These are phyloP conservation scores for Radopholus similis DNA, from an alignment of 1,140 invertebrate genomes.

Conservation along the genomic window DNA sequence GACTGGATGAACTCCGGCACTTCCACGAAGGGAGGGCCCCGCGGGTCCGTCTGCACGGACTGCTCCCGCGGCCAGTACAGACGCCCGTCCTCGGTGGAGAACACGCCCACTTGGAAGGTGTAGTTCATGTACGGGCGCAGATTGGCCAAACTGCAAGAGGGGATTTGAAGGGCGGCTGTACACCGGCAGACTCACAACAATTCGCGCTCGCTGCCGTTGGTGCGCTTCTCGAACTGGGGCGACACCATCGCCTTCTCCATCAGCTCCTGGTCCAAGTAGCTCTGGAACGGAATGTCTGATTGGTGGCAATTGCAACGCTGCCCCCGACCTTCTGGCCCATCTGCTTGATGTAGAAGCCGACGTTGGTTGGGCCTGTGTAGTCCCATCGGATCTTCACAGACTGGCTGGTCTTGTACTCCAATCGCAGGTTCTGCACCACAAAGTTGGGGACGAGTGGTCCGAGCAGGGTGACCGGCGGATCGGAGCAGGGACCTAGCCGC, in stretches of 20 bases:
- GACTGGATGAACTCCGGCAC: conserved; percentile 50
- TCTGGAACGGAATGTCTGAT: too few relatives aligned
- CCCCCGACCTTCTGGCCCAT: conserved; percentile 56
- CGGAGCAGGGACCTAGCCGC: conserved; percentile 57
- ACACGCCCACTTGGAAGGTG: conserved; percentile 55
- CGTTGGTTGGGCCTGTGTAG: conserved; percentile 23
- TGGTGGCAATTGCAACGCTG: too few relatives aligned
- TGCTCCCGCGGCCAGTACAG: conserved; percentile 54
- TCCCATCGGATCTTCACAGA: conserved; percentile 56
- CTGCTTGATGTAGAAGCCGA: conserved; percentile 57
- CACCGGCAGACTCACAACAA: conserved; percentile 28
- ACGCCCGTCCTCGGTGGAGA: conserved; percentile 36
- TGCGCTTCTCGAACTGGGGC: conserved; percentile 45
- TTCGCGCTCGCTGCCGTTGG: conserved; percentile 33
- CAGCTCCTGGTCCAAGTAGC: conserved; percentile 50
- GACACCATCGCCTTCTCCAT: conserved; percentile 47
- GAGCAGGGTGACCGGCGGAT: conserved; percentile 52
- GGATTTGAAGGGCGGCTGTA: not conserved
- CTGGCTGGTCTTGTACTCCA: conserved; percentile 54
- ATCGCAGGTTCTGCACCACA: conserved; percentile 54
- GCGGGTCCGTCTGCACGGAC: conserved; percentile 49
- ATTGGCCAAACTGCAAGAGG: conserved; percentile 35
- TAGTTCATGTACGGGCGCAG: conserved; percentile 56
- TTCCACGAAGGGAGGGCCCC: conserved; percentile 57
- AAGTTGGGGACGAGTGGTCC: conserved; percentile 35